Base-by-base conservation (phyloP, 2,113 vertebrate species). In the Uria aalge region DNA sequence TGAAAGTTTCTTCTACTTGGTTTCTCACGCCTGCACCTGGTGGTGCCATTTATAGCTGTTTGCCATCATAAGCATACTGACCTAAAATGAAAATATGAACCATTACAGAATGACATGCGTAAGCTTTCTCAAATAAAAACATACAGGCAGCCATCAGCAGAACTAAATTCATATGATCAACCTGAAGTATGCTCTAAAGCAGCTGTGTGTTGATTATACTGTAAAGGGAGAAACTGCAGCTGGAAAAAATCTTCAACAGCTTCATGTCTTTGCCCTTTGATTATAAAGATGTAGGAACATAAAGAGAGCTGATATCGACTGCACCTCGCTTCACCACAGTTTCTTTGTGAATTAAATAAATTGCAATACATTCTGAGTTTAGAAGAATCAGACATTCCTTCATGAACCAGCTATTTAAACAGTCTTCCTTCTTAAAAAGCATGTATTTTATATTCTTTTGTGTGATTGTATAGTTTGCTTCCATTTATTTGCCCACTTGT, bases 141-240 rank as follows among this genome's bases (percentile, higher is more conserved):
- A 64, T 30, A 60, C 59, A 83, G 59, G 55, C 85, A 93, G 26
- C 38, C 72, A 92, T 92, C 67, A 95, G 78, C 72, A 94, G 64
- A 96, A 90, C 72, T 74, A 91, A 86, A 92, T 77, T 84, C 72
- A 80, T 83, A 90, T 43, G 63, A 96, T 88, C 85, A 93, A 90
- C 88, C 92, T 94, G 85, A 94, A 94, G 88, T 77, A 73, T 20
- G 68, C 79, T 94, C 82, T 84, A 83, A 96, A 95, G 83, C 96
- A 96, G 88, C 85, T 96, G 88, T 80, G 88, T 64, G 83, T 17
- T 96, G 68, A 91, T 96, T 93, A 67, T 40, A 71, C 30, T 52
- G 30, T 56, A 74, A 81, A 88, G 55, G 29, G 47, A 88, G 34
- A 92, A 77, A 92, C 20, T 77, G 85, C 90, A 96, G 94, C 85